phyloP scores from a whole-genome alignment of 2,113 vertebrate genomes.

The Edolisoma coerulescens region DNA sequence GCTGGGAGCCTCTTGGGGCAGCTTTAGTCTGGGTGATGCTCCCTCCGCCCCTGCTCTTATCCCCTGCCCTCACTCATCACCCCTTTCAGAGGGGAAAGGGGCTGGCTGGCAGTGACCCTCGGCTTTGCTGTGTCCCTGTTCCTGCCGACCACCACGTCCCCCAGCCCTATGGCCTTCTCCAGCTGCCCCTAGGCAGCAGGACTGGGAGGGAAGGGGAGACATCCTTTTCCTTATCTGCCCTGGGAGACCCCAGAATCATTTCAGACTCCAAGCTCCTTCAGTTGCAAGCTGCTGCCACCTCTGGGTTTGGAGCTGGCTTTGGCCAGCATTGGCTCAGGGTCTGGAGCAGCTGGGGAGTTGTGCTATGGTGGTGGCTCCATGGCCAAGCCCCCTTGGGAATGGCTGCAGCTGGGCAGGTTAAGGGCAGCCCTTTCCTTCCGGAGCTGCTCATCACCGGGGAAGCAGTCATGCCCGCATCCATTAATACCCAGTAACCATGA shows the following conservation, averaged over 20 bases:
- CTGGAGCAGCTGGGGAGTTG: background rate
- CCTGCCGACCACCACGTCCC: background rate
- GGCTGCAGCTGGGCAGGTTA: background rate
- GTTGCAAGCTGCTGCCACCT: background rate
- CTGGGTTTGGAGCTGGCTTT: background rate
- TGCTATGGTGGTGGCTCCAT: background rate
- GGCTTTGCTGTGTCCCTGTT: fast-evolving
- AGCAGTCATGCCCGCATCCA: background rate
- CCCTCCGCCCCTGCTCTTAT: background rate
- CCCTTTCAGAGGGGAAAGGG: background rate
- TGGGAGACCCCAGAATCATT: background rate
- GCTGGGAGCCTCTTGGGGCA: slow-evolving; percentile 30
- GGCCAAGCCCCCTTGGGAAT: background rate
- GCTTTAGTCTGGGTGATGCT: slow-evolving; percentile 39
- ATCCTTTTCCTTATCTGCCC: background rate
- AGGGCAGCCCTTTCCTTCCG: background rate
- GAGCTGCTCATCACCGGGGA: background rate
- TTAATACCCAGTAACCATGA: slow-evolving; percentile 50
- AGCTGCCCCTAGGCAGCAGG: background rate
- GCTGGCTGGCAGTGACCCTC: background rate
- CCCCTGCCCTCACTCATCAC: slow-evolving; percentile 3
- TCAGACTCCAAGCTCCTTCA: background rate
- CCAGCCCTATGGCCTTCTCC: background rate
- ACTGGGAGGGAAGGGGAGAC: background rate
- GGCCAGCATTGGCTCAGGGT: background rate